A percentile compares a stretch with the other conserved stretches of the same genome.
These are phyloP conservation scores for Tenthredo mesomela DNA, from an alignment of 2,888 invertebrate genomes.

Conservation along the genomic window DNA sequence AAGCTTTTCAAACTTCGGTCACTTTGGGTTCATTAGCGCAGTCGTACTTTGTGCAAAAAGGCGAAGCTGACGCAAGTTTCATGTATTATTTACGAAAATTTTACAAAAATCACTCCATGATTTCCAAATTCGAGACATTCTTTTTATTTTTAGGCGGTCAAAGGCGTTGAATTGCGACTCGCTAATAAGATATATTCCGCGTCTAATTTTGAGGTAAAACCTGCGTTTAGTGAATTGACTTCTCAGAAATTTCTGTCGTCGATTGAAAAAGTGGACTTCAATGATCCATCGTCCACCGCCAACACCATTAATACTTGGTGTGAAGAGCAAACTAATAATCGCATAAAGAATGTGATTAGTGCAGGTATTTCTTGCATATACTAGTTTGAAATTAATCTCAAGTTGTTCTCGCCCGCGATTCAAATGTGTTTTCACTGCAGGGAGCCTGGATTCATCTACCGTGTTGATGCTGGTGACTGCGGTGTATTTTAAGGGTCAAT, in stretches of 20 bases:
- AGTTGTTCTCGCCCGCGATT: neutral
- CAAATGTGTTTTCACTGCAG: constrained; percentile 68
- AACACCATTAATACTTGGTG: constrained; percentile 89
- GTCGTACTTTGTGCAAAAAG: neutral
- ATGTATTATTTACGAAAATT: neutral
- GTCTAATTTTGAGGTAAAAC: constrained; percentile 77
- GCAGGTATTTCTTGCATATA: constrained; percentile 70
- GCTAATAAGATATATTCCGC: constrained; percentile 88
- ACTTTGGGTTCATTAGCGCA: neutral
- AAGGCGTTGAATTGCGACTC: constrained; percentile 82
- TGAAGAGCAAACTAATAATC: constrained; percentile 87
- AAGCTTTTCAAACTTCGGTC: neutral
- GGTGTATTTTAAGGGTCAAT: constrained; percentile 91
- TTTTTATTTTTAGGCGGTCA: constrained; percentile 67
- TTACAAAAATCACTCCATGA: neutral
- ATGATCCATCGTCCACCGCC: constrained; percentile 75
- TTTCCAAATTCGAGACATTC: neutral
- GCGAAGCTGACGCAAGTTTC: neutral
- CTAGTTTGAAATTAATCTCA: neutral
- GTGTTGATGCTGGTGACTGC: constrained; percentile 90
- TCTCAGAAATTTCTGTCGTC: constrained; percentile 83
- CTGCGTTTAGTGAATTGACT: constrained; percentile 81
- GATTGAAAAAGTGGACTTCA: constrained; percentile 84
- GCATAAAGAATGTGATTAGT: constrained; percentile 88
- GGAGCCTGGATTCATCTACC: constrained; percentile 80